Conservation (phyloP, 2,113 vertebrate species). For the Triplophysa siluroides region DNA sequence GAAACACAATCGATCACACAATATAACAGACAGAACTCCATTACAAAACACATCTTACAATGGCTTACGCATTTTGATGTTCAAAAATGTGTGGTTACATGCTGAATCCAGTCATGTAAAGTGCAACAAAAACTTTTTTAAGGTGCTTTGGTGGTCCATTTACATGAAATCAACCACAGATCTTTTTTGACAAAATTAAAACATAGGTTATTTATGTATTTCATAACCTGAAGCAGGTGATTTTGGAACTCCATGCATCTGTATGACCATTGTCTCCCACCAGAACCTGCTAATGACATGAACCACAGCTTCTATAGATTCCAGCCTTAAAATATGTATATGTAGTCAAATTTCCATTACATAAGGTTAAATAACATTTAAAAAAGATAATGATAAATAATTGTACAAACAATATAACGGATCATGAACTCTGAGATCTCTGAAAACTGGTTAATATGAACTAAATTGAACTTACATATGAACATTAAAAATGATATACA, state of each 20-base stretch:
- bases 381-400: not conserved
- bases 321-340: not conserved
- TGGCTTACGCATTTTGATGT: not conserved
- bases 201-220: not conserved
- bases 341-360: not conserved
- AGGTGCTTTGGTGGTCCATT: conserved; percentile 6
- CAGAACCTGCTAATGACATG: not conserved
- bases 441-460: not conserved
- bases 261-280: not conserved
- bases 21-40: not conserved
- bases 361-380: not conserved
- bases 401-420: not conserved
- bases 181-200: not conserved
- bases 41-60: not conserved
- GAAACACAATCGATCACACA: not conserved
- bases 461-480: not conserved
- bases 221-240: not conserved
- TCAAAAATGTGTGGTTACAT: not conserved
- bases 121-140: conserved; percentile 6
- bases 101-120: conserved; percentile 13
- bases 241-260: not conserved
- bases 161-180: not conserved
- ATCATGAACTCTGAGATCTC: not conserved
- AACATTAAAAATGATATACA: too few relatives aligned
- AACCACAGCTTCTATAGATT: not conserved